Conservation (phyloP, 2,888 invertebrate species). For the Nymphalis urticae region DNA sequence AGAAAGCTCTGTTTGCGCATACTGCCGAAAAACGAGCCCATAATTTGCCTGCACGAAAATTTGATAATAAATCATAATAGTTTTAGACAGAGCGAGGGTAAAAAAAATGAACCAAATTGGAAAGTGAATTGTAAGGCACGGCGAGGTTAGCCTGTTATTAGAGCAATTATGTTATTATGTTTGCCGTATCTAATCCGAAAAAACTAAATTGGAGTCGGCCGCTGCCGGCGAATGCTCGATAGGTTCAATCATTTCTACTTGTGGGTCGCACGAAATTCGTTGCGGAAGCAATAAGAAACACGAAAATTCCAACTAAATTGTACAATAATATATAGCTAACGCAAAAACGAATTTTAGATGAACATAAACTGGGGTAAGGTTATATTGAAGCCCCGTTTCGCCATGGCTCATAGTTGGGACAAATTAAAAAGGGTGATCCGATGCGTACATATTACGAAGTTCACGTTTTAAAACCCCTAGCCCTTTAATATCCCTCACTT, state of each 20-base stretch:
- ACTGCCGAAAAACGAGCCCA: constrained; percentile 69
- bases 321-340: constrained; percentile 60
- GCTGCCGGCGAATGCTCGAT: constrained; percentile 79
- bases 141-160: constrained; percentile 77
- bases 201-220: constrained; percentile 80
- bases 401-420: constrained; percentile 74
- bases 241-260: constrained; percentile 78
- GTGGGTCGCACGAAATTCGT: constrained; percentile 81
- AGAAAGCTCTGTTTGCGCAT: constrained; percentile 54
- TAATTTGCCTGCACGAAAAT: constrained; percentile 81
- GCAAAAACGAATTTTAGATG: constrained; percentile 55
- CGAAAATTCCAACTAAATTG: constrained; percentile 74
- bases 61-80: constrained; percentile 81
- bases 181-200: constrained; percentile 80
- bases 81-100: constrained; percentile 74
- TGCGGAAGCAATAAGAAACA: constrained; percentile 82
- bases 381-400: constrained; percentile 65
- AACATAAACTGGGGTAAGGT: constrained; percentile 50
- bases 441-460: constrained; percentile 76
- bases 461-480: constrained; percentile 77
- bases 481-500: constrained; percentile 81
- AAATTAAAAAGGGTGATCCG: constrained; percentile 78
- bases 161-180: constrained; percentile 82
- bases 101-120: constrained; percentile 80
- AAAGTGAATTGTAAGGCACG: constrained; percentile 81